A percentile compares a stretch with the other conserved stretches of the same genome.
Evolutionary conservation across 2,797 vertebrate genomes (phyloP).

Genomic region (Rallus crepitans): DNA sequence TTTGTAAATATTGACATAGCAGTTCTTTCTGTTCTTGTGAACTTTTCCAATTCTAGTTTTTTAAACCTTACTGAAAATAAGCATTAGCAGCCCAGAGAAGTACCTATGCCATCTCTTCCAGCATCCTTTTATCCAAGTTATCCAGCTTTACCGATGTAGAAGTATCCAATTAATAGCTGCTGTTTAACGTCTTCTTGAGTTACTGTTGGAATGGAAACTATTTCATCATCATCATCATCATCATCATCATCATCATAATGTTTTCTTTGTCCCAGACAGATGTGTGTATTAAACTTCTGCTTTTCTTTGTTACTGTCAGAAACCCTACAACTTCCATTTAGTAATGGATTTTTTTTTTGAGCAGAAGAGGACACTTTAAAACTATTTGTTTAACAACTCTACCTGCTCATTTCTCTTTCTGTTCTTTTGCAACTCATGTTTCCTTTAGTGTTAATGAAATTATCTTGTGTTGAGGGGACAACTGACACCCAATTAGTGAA

Average conservation of each 20-base stretch:
- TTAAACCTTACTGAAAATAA: background rate
- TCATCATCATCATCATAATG: background rate
- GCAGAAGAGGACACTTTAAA: background rate
- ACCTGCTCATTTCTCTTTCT: background rate
- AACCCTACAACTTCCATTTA: background rate
- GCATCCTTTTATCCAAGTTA: background rate
- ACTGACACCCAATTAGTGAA: background rate
- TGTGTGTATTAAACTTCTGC: background rate
- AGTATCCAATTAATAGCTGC: background rate
- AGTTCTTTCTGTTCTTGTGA: background rate
- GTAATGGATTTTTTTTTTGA: background rate
- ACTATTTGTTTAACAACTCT: background rate
- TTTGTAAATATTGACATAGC: conserved; percentile 39
- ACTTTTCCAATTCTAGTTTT: background rate
- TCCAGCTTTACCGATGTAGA: background rate
- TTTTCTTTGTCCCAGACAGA: conserved; percentile 1
- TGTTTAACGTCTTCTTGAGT: background rate
- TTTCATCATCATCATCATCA: background rate
- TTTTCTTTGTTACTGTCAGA: background rate
- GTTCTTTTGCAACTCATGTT: background rate
- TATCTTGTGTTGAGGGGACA: background rate
- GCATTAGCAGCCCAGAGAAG: background rate
- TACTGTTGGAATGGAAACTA: conserved; percentile 24
- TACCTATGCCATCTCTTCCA: background rate
- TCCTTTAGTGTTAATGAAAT: background rate